Evolutionary conservation across 2,113 vertebrate species (phyloP), one percentile per base, ranked within the genome.

Genomic region (Theropithecus gelada): DNA sequence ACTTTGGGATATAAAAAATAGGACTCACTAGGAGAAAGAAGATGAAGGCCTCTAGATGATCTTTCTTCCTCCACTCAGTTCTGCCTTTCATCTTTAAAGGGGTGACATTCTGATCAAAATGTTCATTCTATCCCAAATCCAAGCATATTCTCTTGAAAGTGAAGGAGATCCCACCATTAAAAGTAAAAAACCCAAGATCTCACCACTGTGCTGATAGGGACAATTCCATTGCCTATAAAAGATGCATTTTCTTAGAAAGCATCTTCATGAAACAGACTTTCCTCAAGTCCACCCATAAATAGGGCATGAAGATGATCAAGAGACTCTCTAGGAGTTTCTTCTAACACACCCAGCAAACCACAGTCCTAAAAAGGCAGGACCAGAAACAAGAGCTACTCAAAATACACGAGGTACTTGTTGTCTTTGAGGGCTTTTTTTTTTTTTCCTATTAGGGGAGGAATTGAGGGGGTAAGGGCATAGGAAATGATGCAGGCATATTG

Each of bases 251-350:
- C 82, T 52, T 27, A 40, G 22, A 52, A 10, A 13, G 3, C 6
- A 6, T 52, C 22, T 12, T 27, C 35, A 2, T 3, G 22, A 43
- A 22, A 38, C 13, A 55, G 25, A 9, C 22, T 14, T 12, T n/a
- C 79, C 59, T 70, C 22, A 5, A 38, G 16, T 32, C 57, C 17
- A 1, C 25, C 32, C 43, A 5, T 8, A 66, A 14, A 55, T 0
- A 4, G 5, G 68, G 23, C 11, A 0, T 18, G 13, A 25, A 17
- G 1, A 23, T 9, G 1, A 23, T 1, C 4, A 14, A 22, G 52
- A 66, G 27, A 40, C 27, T 13, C 9, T 3, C 12, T 4, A 22
- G 43, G 64, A 55, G 4, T 16, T 5, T 8, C 70, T 16, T 6
- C 43, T 22, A 43, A 27, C 61, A 93, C 13, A 14, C 23, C 7